phyloP scores from a whole-genome alignment of 2,113 vertebrate genomes.

The Pterocles burchelli region DNA sequence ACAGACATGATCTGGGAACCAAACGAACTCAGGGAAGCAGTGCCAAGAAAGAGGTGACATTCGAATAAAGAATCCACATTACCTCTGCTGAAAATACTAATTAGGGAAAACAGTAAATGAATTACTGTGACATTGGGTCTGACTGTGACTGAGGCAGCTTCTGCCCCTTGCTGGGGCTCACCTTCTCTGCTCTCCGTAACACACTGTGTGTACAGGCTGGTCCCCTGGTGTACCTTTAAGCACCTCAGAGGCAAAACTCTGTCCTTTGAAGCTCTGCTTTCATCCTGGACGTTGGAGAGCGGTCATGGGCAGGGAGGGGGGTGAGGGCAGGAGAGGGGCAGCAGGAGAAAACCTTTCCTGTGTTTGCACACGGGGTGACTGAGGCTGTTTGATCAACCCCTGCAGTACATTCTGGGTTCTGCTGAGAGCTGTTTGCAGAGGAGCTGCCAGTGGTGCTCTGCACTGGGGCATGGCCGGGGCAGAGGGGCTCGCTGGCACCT shows the following conservation, averaged over 20 bases:
- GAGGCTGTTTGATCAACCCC: neutral
- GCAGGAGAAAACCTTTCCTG: neutral
- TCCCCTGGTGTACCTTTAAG: neutral
- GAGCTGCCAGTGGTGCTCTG: neutral
- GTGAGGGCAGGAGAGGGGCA: rapidly evolving
- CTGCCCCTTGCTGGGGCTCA: neutral
- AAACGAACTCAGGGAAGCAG: neutral
- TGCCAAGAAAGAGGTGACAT: neutral
- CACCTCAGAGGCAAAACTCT: neutral
- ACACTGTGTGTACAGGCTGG: rapidly evolving
- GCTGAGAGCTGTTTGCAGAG: neutral
- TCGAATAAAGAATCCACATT: neutral
- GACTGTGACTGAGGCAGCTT: neutral
- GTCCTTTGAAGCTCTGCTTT: neutral
- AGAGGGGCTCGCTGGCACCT: neutral
- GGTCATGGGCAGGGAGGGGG: rapidly evolving
- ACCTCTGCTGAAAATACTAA: neutral
- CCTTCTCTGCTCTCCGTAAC: rapidly evolving
- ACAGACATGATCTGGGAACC: neutral
- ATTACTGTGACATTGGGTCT: neutral
- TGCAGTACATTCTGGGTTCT: neutral
- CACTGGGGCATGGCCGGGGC: neutral
- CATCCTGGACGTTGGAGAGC: neutral
- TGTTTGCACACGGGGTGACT: rapidly evolving
- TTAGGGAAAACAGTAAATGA: rapidly evolving